Conservation (phyloP, 2,797 vertebrate species). For the Hapalemur alaotrensis region DNA sequence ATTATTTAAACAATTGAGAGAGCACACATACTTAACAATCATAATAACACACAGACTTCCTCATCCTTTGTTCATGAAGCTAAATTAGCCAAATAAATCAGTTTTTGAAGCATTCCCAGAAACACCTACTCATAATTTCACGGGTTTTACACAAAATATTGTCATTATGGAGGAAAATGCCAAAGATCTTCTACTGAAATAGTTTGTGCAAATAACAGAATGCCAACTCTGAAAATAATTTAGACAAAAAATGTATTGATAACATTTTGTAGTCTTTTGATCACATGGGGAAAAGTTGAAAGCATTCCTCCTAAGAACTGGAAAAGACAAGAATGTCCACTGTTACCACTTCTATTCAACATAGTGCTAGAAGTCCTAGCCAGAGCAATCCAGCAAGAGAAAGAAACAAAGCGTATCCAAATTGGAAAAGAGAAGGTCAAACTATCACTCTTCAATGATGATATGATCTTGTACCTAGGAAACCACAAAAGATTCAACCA, state of each 20-base stretch:
- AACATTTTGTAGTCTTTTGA: neutral
- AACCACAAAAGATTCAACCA: too few species aligned
- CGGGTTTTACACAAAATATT: slow-evolving; percentile 28
- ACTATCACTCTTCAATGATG: too few species aligned
- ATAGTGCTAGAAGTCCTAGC: too few species aligned
- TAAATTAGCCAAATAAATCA: slow-evolving; percentile 56
- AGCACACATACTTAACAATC: neutral
- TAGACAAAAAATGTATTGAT: slow-evolving; percentile 17
- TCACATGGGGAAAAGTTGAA: too few species aligned
- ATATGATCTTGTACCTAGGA: too few species aligned
- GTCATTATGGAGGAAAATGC: slow-evolving; percentile 2
- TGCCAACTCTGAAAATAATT: slow-evolving; percentile 51
- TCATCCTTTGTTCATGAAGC: neutral
- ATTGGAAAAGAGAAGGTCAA: too few species aligned
- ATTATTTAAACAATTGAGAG: neutral
- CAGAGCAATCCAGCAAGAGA: too few species aligned
- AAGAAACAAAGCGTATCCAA: too few species aligned
- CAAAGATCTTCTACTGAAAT: slow-evolving; percentile 30
- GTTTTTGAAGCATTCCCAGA: slow-evolving; percentile 45
- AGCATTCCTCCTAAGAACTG: too few species aligned
- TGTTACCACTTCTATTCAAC: too few species aligned
- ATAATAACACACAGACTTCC: neutral
- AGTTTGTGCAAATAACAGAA: slow-evolving; percentile 52
- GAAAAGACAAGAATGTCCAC: too few species aligned
- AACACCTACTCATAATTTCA: slow-evolving; percentile 48